Evolutionary conservation across 2,888 invertebrate genomes (phyloP), one percentile per base, ranked within the genome.

Genomic region (Drosophila setosimentum): DNA sequence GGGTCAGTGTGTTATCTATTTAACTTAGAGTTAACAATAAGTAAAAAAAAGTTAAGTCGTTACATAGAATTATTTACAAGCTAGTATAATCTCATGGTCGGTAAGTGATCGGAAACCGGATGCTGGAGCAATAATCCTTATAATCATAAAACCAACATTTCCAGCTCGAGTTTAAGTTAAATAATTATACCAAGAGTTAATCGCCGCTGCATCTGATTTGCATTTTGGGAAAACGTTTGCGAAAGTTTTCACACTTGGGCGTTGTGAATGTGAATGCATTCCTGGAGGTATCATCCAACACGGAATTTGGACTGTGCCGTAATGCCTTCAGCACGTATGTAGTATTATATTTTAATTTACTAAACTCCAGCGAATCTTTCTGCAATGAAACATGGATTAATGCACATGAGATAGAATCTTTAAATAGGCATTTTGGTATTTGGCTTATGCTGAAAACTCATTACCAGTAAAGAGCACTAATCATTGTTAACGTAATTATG

Each of bases 351-450:
- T 91, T 92, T 2, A 93, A 76, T 76, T 92, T 92, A 68, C 89
- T 91, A 68, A 93, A 93, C 73, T 92, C 93, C 70, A 93, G 75
- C 4, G 92, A 89, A 74, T 93, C 91, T 64, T 92, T 92, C 93
- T 93, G 86, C 8, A 91, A 88, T 18, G 6, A 21, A 13, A 33
- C 8, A 45, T n/a, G 40, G 3, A 54, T 37, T 48, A 49, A 49
- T 62, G 16, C 18, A 35, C 10, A 57, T 30, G 3, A 50, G 50
- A n/a, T 49, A 27, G 24, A 18, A 18, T 54, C 24, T 24, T 30
- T 29, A 50, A 18, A 50, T n/a, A 16, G 45, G 16, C 16, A 21
- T 21, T 21, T 45, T 21, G 3, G 2, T 16, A n/a, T 18, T n/a
- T n/a, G n/a, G n/a, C n/a, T n/a, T n/a, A n/a, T n/a, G n/a, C n/a